Conservation (phyloP, 1,140 invertebrate genomes). For the Hylyphantes graminicola region DNA sequence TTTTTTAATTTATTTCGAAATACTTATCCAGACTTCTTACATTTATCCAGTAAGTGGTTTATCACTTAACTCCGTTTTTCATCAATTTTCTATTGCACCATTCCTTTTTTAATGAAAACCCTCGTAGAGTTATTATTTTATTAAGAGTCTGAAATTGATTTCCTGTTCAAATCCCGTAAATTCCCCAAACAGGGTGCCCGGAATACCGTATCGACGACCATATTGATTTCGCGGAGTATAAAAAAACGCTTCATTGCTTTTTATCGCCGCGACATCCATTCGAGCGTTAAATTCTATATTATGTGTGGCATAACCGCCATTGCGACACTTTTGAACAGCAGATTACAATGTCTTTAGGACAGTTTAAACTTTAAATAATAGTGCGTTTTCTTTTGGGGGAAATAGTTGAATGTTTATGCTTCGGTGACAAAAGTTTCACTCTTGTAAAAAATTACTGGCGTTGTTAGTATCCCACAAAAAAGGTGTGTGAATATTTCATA, state of each 20-base stretch:
- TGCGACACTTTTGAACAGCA: conserved; percentile 18
- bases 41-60: too few relatives aligned
- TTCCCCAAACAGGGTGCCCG: conserved; percentile 12
- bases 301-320: conserved; percentile 39
- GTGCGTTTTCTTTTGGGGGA: conserved; percentile 8
- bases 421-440: too few relatives aligned
- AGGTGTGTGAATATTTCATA: too few relatives aligned
- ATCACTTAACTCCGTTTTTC: too few relatives aligned
- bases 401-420: neutral
- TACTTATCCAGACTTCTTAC: too few relatives aligned
- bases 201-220: conserved; percentile 32
- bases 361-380: neutral
- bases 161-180: conserved; percentile 1
- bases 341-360: conserved; percentile 23
- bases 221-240: conserved; percentile 32
- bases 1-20: too few relatives aligned
- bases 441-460: too few relatives aligned
- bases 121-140: conserved; percentile 12
- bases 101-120: too few relatives aligned
- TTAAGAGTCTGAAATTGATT: neutral
- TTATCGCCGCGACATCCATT: neutral
- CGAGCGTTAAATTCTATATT: conserved; percentile 43
- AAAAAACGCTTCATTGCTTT: conserved; percentile 2
- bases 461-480: too few relatives aligned
- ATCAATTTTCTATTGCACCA: too few relatives aligned